Evolutionary conservation across 2,113 vertebrate species (phyloP), one percentile per base, ranked within the genome.

Genomic region (Albula goreensis): DNA sequence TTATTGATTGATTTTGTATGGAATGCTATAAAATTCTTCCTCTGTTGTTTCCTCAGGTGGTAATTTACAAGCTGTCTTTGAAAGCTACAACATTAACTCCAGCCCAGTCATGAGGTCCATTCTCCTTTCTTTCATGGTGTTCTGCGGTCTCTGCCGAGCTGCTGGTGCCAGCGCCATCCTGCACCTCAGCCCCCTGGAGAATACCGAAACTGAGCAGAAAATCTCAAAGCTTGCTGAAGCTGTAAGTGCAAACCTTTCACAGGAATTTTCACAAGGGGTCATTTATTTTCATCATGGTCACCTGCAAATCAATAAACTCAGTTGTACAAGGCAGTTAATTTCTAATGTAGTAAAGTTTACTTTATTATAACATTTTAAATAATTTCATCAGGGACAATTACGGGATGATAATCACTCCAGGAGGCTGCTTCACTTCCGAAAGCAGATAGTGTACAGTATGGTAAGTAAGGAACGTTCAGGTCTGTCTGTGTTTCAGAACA

Each of bases 351-450:
- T 6, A 70, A 70, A 70, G 22, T n/a, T 74, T 74, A 10, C 1
- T 74, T 74, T 74, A 10, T 74, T 5, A 12, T 56, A 80, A 80
- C 13, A 17, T 49, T 49, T 17, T 48, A 31, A 60, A 41, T 63
- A 31, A 41, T 83, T 81, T 50, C 41, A 22, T 85, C 86, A 87
- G 86, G 86, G 78, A 19, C 25, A 85, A 7, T 17, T 17, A 10
- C 4, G 50, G 25, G 86, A 87, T 41, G n/a, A 31, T 19, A 79
- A 85, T 19, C 81, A 83, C 5, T 57, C 63, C 5, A 87, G 78
- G 10, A 85, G 86, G 48, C 83, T 87, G 79, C n/a, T 87, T 5
- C 31, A 60, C 48, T 51, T 48, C n/a, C 5, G 19, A 10, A 83
- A 31, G 22, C 25, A 49, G 1, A 31, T 60, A 56, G 52, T 13